These are phyloP conservation scores for Phasia obesa DNA, from an alignment of 2,888 invertebrate species.

Conservation along the genomic window DNA sequence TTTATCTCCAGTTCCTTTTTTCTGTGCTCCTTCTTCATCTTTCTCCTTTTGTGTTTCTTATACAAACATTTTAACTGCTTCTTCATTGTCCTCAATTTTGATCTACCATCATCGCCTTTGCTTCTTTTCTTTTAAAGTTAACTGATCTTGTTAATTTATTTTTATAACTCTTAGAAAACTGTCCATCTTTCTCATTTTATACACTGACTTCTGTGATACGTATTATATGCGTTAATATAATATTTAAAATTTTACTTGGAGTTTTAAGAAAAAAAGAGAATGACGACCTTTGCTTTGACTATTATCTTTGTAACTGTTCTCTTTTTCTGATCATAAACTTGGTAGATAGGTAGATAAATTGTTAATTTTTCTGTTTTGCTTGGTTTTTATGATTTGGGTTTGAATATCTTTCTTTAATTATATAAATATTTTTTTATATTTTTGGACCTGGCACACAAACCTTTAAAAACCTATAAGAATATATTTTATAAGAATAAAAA, in stretches of 20 bases:
- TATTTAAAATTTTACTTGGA: constrained; percentile 46
- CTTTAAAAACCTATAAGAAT: constrained; percentile 80
- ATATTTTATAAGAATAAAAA: constrained; percentile 79
- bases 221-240: constrained; percentile 8
- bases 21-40: constrained; percentile 54
- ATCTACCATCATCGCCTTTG: constrained; percentile 64
- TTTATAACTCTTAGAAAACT: constrained; percentile 58
- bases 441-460: constrained; percentile 78
- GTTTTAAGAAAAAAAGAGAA: constrained; percentile 54
- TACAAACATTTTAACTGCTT: constrained; percentile 55
- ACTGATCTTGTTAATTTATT: constrained; percentile 48
- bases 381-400: constrained; percentile 71
- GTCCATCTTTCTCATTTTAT: constrained; percentile 39
- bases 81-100: constrained; percentile 56
- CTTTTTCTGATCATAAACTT: constrained; percentile 60
- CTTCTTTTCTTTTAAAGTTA: constrained; percentile 41
- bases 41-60: constrained; percentile 41
- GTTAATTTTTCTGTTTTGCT: constrained; percentile 60
- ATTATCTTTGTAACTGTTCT: constrained; percentile 56
- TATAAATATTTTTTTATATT: constrained; percentile 73
- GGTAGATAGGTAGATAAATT: constrained; percentile 64
- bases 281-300: constrained; percentile 56
- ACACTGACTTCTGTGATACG: constrained; percentile 44
- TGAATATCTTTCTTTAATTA: constrained; percentile 72
- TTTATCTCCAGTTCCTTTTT: constrained; percentile 56